These are phyloP conservation scores for Dilophus febrilis DNA, from an alignment of 2,888 invertebrate species.

Conservation along the genomic window DNA sequence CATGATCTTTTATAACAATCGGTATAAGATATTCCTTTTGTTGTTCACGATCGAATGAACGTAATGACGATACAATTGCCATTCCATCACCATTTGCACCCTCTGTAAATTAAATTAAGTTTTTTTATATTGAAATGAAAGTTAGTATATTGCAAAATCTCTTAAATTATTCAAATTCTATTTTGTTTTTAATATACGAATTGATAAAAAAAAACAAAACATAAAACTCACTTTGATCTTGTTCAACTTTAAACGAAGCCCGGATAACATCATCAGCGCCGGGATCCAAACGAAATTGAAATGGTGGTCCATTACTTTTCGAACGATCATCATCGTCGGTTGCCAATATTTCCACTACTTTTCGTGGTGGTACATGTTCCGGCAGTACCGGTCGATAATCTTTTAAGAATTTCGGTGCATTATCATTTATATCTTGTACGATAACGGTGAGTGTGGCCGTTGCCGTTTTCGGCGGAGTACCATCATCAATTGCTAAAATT, in stretches of 20 bases:
- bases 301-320: constrained; percentile 92
- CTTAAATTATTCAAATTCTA: too few species aligned
- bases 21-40: constrained; percentile 94
- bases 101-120: constrained; percentile 38
- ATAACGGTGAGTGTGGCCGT: constrained; percentile 87
- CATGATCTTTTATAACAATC: constrained; percentile 93
- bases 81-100: constrained; percentile 95
- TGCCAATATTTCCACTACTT: constrained; percentile 82
- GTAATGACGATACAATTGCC: constrained; percentile 87
- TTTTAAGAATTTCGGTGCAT: constrained; percentile 82
- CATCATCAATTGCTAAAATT: constrained; percentile 89
- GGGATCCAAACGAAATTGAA: constrained; percentile 83
- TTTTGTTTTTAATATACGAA: too few species aligned
- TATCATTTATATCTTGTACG: constrained; percentile 89
- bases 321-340: constrained; percentile 89
- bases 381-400: constrained; percentile 84
- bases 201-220: constrained; percentile 2
- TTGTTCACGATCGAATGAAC: constrained; percentile 88
- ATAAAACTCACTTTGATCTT: constrained; percentile 68
- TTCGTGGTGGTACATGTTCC: constrained; percentile 81
- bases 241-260: constrained; percentile 90
- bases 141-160: not conserved
- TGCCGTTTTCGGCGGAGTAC: constrained; percentile 81
- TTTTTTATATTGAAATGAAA: not conserved
- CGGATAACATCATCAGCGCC: constrained; percentile 86